Evolutionary conservation across 2,113 vertebrate genomes (phyloP).

Genomic region (Thunnus thynnus): DNA sequence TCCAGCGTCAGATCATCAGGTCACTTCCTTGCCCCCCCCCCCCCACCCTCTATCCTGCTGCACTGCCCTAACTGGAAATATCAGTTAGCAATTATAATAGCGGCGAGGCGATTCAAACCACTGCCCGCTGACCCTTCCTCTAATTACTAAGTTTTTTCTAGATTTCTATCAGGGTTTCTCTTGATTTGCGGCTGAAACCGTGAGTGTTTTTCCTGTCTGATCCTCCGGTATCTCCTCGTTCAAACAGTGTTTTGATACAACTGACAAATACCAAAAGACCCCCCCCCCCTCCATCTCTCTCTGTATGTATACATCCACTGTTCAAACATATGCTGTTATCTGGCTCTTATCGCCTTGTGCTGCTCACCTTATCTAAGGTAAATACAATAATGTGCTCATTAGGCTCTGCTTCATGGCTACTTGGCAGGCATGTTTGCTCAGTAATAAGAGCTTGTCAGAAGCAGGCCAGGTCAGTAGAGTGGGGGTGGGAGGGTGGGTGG

Average conservation of each 20-base stretch:
- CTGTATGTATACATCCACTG: slow-evolving; percentile 81
- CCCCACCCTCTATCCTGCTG: not conserved
- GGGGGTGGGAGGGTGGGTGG: slow-evolving; percentile 36
- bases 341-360: slow-evolving; percentile 84
- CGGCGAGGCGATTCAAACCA: slow-evolving; percentile 12
- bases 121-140: slow-evolving; percentile 20
- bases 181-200: not conserved
- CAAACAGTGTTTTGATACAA: slow-evolving; percentile 32
- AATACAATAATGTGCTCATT: slow-evolving; percentile 93
- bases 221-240: not conserved
- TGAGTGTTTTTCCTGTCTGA: slow-evolving; percentile 4
- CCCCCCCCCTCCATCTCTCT: not conserved
- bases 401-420: slow-evolving; percentile 87
- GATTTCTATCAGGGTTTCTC: slow-evolving; percentile 7
- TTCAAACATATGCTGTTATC: slow-evolving; percentile 82
- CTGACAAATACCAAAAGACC: slow-evolving; percentile 50
- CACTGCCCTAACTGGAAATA: slow-evolving; percentile 47
- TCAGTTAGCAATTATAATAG: slow-evolving; percentile 61
- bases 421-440: slow-evolving; percentile 88
- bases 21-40: slow-evolving; percentile 56
- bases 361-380: slow-evolving; percentile 96
- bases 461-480: slow-evolving; percentile 58
- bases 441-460: slow-evolving; percentile 82
- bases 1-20: slow-evolving; percentile 34
- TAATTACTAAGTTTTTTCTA: slow-evolving; percentile 20